These are phyloP conservation scores for Gymnodraco acuticeps DNA, from an alignment of 2,797 vertebrate species.

Conservation along the genomic window DNA sequence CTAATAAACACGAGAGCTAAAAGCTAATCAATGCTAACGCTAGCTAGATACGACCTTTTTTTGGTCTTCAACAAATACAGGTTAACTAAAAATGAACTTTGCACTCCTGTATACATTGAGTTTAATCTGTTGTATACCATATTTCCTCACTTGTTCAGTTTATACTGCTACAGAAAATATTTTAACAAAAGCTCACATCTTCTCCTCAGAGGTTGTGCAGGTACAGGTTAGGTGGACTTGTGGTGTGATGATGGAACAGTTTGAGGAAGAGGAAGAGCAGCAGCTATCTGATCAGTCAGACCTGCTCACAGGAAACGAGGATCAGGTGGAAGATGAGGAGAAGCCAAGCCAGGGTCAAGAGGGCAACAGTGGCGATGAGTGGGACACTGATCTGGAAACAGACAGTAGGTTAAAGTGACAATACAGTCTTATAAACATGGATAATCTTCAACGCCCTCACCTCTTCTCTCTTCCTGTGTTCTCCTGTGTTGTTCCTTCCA, in stretches of 20 bases:
- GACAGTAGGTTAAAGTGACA: slow-evolving; percentile 20
- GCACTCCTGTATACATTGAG: neutral
- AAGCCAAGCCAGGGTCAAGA: neutral
- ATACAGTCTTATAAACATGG: neutral
- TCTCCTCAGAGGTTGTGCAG: neutral
- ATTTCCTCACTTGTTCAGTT: neutral
- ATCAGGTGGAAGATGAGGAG: neutral
- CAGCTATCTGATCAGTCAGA: neutral
- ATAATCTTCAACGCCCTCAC: neutral
- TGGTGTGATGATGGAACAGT: slow-evolving; percentile 14
- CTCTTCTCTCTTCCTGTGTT: neutral
- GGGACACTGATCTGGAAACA: slow-evolving; percentile 50
- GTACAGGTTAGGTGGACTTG: neutral
- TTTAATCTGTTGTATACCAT: neutral
- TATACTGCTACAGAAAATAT: neutral
- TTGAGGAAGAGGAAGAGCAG: slow-evolving; percentile 12
- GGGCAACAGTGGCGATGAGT: slow-evolving; percentile 13
- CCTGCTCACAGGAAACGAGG: neutral
- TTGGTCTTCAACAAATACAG: neutral
- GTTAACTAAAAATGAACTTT: neutral
- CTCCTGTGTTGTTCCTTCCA: neutral
- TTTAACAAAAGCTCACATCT: neutral
- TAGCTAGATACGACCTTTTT: neutral
- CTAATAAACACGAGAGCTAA: neutral
- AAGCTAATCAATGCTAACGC: neutral